Evolutionary conservation across 2,113 vertebrate species (phyloP).

Genomic region (Microtus montanus): DNA sequence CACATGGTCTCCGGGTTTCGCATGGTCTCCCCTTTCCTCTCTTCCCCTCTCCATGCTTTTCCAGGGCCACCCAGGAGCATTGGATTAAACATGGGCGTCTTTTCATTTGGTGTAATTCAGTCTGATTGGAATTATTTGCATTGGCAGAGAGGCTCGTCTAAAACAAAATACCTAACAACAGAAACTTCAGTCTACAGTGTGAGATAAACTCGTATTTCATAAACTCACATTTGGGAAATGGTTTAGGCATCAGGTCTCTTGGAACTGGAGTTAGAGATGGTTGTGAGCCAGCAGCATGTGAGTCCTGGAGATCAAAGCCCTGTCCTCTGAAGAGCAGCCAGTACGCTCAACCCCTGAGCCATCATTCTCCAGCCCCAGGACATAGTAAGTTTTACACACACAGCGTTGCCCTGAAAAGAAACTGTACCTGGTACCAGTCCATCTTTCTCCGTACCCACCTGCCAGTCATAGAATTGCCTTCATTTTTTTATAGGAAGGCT

Average conservation of each 20-base stretch:
- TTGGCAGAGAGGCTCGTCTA: no score
- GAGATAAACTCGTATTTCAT: not conserved
- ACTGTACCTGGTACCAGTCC: not conserved
- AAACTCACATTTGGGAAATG: not conserved
- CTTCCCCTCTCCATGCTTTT: no score
- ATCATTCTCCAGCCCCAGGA: not conserved
- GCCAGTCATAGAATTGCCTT: not conserved
- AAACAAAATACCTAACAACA: no score
- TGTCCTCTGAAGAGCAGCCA: no score
- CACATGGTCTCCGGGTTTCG: no score
- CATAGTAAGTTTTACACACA: not conserved
- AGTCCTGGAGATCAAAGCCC: not conserved
- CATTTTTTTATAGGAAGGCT: not conserved
- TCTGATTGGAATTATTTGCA: no score
- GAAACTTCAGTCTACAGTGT: no score
- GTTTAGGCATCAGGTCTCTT: not conserved
- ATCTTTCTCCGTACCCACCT: not conserved
- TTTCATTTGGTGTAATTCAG: no score
- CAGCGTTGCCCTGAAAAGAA: not conserved
- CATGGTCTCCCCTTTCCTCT: no score
- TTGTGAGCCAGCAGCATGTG: not conserved
- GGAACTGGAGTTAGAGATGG: not conserved
- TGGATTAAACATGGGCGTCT: no score
- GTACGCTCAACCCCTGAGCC: not conserved
- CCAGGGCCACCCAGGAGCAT: no score